Base-by-base conservation (phyloP, 2,888 invertebrate genomes). In the Drosophila neotestacea region DNA sequence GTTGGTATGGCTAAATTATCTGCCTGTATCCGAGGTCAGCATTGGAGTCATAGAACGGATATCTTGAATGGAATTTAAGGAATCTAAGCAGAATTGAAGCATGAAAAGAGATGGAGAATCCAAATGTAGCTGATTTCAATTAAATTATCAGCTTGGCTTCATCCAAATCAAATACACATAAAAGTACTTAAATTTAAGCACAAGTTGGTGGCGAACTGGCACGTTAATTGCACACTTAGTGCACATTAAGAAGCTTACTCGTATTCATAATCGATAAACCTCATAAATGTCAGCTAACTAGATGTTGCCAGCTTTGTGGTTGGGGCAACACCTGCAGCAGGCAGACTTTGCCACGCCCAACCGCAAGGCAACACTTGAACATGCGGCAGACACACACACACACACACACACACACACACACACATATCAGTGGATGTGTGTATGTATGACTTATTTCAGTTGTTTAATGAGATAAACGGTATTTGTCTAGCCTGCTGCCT, bases 201-300 rank as follows among this genome's bases (percentile, higher is more conserved):
- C 42, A 63, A 70, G 48, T 47, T 51, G 44, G 59, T 47, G 46
- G 67, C 59, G 61, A 77, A 73, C 67, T 75, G 73, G 67, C 75
- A 81, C 70, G 67, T 77, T 79, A 84, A 81, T 77, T 84, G 88
- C 72, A 44, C 77, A 84, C 75, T 83, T 72, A 64, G 71, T 55
- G 56, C 72, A 56, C 61, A 52, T 64, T 77, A 77, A 81, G 64
- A 73, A 46, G 81, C 75, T 73, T 56, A 36, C 36, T 16, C 66
- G 74, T 56, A 28, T 36, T 42, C 64, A 79, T 58, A 85, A 85
- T 87, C 89, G 82, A 88, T 86, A 77, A 76, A 66, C 69, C 83
- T 66, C 74, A 69, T 72, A 63, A 72, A 64, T 51, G 81, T 67
- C 71, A 42, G 65, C 7, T n/a, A 46, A 66, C 7, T n/a, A 46